phyloP scores from a whole-genome alignment of 2,113 vertebrate species.

The Puntigrus tetrazona region DNA sequence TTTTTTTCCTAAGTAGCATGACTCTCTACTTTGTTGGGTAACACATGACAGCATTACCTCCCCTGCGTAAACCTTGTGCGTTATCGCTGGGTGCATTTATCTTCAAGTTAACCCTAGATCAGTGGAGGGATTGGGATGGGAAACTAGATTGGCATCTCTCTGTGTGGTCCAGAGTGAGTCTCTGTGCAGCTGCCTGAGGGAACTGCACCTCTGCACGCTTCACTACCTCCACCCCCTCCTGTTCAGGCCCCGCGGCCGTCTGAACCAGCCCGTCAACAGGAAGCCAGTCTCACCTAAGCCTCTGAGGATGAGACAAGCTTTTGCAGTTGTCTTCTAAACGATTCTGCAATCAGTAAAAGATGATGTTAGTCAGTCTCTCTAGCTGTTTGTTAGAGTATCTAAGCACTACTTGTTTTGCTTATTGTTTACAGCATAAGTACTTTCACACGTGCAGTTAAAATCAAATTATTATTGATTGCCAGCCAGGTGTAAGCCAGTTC shows the following conservation, averaged over 20 bases:
- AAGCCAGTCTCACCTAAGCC: constrained; percentile 67
- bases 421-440: not conserved
- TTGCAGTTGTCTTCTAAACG: not conserved
- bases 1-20: constrained; percentile 19
- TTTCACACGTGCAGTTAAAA: not conserved
- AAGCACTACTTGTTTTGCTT: not conserved
- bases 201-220: constrained; percentile 79
- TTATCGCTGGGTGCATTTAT: constrained; percentile 48
- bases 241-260: constrained; percentile 47
- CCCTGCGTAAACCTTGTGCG: constrained; percentile 34
- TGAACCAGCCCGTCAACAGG: constrained; percentile 76
- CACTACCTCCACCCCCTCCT: constrained; percentile 70
- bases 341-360: not conserved
- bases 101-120: constrained; percentile 60
- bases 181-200: constrained; percentile 72
- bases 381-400: not conserved
- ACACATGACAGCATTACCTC: constrained; percentile 36
- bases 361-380: not conserved
- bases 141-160: constrained; percentile 75
- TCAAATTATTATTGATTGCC: not conserved
- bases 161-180: constrained; percentile 83
- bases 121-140: constrained; percentile 56
- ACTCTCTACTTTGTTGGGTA: constrained; percentile 7
- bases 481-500: not conserved
- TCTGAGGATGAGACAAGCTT: constrained; percentile 30